Evolutionary conservation across 2,113 vertebrate genomes (phyloP).

Genomic region (Heloderma charlesbogerti): DNA sequence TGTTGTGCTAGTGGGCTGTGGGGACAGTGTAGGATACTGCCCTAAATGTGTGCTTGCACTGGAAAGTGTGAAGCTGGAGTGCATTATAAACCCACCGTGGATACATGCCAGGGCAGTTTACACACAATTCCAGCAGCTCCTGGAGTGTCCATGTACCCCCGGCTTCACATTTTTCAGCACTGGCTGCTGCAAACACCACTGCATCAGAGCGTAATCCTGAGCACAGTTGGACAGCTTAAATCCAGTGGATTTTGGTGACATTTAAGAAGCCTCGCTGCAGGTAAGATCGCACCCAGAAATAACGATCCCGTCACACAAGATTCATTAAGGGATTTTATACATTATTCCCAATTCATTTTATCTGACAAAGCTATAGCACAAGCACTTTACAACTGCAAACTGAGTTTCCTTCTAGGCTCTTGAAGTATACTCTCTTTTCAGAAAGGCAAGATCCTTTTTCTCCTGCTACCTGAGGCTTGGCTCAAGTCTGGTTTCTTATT

Average conservation of each 20-base stretch:
- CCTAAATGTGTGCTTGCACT: neutral
- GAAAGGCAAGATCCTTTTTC: neutral
- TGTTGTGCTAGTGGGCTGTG: too few relatives aligned
- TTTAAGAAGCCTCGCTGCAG: neutral
- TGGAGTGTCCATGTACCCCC: neutral
- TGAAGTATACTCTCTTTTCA: neutral
- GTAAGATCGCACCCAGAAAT: neutral
- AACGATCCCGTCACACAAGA: neutral
- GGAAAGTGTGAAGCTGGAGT: neutral
- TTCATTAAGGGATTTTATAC: neutral
- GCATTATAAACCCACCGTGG: neutral
- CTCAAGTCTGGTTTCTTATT: neutral
- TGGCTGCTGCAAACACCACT: neutral
- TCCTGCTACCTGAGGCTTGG: neutral
- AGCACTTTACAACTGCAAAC: neutral
- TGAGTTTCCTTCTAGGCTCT: neutral
- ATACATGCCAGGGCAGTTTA: neutral
- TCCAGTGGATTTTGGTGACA: neutral
- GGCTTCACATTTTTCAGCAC: neutral
- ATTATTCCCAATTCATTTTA: neutral
- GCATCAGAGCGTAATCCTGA: neutral
- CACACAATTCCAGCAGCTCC: neutral
- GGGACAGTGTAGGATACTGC: too few relatives aligned
- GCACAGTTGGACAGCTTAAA: neutral
- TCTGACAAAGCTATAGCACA: neutral